Evolutionary conservation across 2,888 invertebrate genomes (phyloP), one percentile per base, ranked within the genome.

Genomic region (Synanthedon andrenaeformis): DNA sequence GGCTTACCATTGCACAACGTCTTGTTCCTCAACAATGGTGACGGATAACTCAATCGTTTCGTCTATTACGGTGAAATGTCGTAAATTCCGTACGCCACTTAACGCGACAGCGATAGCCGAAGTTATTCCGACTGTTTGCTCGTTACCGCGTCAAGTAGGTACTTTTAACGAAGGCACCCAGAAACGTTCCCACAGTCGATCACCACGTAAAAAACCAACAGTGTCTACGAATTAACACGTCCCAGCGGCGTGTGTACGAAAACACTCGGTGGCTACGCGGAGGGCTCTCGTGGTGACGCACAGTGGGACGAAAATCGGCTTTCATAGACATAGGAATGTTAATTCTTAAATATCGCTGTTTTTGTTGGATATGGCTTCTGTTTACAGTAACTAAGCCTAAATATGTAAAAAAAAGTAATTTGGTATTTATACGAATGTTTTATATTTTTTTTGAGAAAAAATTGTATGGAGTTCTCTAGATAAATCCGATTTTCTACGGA

Each of bases 171-270:
- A 82, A 85, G 77, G 80, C 84, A 82, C 77, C 83, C 73, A 74
- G 81, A 80, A 82, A 73, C 69, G 74, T 87, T 87, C 87, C 87
- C 87, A 87, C 87, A 86, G 85, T 84, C 86, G 81, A 84, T 83
- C 82, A 79, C 78, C 67, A 74, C 77, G 70, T 79, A 82, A 80
- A 85, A 85, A 79, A 82, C 78, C 78, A 76, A 58, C 77, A 81
- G 77, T 84, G 77, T 84, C 86, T 85, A 85, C 76, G 84, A 87
- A 87, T 87, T 87, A 87, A 87, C 87, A 87, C 87, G 85, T 87
- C 83, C 74, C 77, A 68, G 73, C 74, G 76, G 74, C 80, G 81
- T 82, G 79, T 83, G 79, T 84, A 84, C 74, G 82, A 86, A 86
- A 86, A 86, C 86, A 85, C 84, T 85, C 78, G 75, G 79, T 69